Evolutionary conservation across 2,888 invertebrate genomes (phyloP).

Genomic region (Epiblema foenella): DNA sequence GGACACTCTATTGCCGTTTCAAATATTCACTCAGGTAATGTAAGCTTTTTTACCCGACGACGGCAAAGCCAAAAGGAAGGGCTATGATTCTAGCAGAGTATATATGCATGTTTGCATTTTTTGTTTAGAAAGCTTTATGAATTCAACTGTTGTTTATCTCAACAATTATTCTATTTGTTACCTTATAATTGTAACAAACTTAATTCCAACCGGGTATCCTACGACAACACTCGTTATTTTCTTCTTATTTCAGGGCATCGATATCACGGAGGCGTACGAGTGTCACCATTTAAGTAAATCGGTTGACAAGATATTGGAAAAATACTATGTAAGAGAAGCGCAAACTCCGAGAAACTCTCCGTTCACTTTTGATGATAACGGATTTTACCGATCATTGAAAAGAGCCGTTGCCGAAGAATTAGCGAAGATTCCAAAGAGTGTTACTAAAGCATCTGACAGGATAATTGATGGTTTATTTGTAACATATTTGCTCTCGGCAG

Average conservation of each 20-base stretch:
- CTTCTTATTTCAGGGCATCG: conserved; percentile 80
- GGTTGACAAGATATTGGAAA: conserved; percentile 85
- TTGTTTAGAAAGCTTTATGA: no score
- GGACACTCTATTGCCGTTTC: no score
- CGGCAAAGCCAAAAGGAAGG: no score
- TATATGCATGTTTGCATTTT: no score
- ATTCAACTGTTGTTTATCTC: no score
- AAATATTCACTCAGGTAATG: no score
- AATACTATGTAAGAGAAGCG: conserved; percentile 88
- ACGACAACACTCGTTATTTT: conserved; percentile 66
- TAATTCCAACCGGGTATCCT: not conserved
- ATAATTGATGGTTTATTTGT: conserved; percentile 71
- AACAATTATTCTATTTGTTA: not conserved
- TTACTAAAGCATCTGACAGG: conserved; percentile 54
- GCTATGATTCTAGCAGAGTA: no score
- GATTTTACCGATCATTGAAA: conserved; percentile 90
- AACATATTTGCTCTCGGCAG: conserved; percentile 66
- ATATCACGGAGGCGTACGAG: conserved; percentile 87
- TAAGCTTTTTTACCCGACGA: no score
- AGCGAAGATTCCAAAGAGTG: conserved; percentile 76
- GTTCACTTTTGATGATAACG: conserved; percentile 89
- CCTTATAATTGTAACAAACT: conserved; percentile 76
- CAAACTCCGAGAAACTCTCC: conserved; percentile 87
- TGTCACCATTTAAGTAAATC: conserved; percentile 80
- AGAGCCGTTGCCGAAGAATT: conserved; percentile 81